phyloP scores from a whole-genome alignment of 2,797 vertebrate genomes.

The Coendou prehensilis region DNA sequence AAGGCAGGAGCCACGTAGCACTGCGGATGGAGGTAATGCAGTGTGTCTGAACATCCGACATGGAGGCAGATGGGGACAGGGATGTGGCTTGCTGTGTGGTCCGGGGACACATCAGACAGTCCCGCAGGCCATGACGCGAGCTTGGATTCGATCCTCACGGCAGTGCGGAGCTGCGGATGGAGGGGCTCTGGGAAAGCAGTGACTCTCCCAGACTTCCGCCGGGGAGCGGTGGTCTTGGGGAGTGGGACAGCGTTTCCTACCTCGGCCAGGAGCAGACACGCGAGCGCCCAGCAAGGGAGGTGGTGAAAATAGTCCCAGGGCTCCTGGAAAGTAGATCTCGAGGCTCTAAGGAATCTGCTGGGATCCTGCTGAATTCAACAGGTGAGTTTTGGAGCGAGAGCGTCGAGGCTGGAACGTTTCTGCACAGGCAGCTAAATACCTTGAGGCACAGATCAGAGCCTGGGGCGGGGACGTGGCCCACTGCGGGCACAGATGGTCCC shows the following conservation, averaged over 20 bases:
- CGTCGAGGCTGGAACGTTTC: not conserved
- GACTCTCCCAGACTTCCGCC: slow-evolving; percentile 6
- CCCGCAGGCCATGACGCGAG: not conserved
- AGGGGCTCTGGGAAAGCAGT: not conserved
- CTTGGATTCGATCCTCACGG: not conserved
- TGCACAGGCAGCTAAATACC: not conserved
- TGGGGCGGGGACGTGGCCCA: not conserved
- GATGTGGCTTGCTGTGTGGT: not conserved
- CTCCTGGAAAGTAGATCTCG: slow-evolving; percentile 27
- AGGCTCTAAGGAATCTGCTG: not conserved
- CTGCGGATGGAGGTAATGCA: not conserved
- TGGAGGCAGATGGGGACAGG: not conserved
- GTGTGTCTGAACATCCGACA: not conserved
- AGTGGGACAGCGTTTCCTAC: not conserved
- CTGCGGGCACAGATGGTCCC: not conserved
- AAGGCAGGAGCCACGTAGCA: not conserved
- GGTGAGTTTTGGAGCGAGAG: not conserved
- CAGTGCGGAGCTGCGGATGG: not conserved
- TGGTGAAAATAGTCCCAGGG: not conserved
- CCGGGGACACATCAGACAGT: not conserved
- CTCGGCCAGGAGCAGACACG: not conserved
- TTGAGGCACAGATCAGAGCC: not conserved
- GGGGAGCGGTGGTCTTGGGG: not conserved
- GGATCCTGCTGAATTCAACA: slow-evolving; percentile 15
- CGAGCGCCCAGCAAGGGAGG: not conserved